phyloP scores from a whole-genome alignment of 2,888 invertebrate genomes.

The Anodontia alba region DNA sequence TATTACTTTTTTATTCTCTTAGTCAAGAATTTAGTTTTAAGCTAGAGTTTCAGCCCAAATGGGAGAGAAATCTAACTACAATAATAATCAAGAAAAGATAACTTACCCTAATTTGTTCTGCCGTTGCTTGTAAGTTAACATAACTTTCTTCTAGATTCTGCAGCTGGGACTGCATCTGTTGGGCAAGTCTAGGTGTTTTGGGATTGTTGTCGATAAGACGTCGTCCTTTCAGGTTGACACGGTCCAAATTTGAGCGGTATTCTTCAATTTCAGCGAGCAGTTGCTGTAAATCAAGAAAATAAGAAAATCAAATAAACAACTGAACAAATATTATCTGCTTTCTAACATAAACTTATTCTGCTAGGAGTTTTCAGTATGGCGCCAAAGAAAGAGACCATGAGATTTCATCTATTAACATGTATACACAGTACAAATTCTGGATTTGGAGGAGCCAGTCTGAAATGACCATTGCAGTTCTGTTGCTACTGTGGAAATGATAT shows the following conservation, averaged over 20 bases:
- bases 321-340: neutral
- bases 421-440: too few relatives aligned
- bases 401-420: too few relatives aligned
- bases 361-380: neutral
- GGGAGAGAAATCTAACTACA: conserved; percentile 13
- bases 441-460: too few relatives aligned
- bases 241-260: conserved; percentile 92
- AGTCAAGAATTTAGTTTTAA: neutral
- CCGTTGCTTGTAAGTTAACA: conserved; percentile 94
- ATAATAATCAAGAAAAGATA: conserved; percentile 11
- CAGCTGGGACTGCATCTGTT: conserved; percentile 93
- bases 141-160: conserved; percentile 97
- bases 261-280: conserved; percentile 89
- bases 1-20: conserved; percentile 3
- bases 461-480: too few relatives aligned
- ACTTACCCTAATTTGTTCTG: conserved; percentile 92
- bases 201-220: conserved; percentile 92
- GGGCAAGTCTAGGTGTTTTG: conserved; percentile 88
- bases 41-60: neutral
- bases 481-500: too few relatives aligned
- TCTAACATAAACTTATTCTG: neutral
- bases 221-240: conserved; percentile 93
- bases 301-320: neutral
- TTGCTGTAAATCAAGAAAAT: conserved; percentile 72
- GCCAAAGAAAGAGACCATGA: too few relatives aligned